phyloP scores from a whole-genome alignment of 2,113 vertebrate species.

The Stercorarius parasiticus region DNA sequence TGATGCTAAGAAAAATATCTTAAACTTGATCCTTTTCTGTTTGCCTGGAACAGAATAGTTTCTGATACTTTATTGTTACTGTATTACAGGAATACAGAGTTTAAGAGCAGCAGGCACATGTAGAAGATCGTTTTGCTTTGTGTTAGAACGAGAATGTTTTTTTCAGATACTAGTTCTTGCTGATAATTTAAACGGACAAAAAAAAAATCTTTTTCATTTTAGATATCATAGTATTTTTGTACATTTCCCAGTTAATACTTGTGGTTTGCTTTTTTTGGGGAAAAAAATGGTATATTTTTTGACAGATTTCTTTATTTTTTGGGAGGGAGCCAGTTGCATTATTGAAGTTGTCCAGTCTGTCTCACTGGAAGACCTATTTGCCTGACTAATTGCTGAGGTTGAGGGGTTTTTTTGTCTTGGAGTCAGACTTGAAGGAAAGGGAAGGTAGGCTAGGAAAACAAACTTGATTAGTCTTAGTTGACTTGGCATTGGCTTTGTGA shows the following conservation, averaged over 20 bases:
- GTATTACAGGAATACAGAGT: background rate
- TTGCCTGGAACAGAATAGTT: background rate
- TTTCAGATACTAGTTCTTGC: background rate
- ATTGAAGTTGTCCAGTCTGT: background rate
- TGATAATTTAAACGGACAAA: background rate
- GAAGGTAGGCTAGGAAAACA: background rate
- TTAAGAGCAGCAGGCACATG: background rate
- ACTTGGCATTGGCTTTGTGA: background rate
- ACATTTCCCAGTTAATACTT: background rate
- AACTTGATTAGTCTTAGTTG: background rate
- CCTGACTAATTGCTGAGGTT: background rate
- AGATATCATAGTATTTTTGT: background rate
- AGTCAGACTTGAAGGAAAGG: background rate
- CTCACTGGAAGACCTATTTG: background rate
- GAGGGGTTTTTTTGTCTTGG: background rate
- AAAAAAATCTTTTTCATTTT: background rate
- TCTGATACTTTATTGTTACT: background rate
- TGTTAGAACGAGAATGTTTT: background rate
- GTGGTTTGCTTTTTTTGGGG: fast-evolving
- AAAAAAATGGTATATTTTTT: fast-evolving
- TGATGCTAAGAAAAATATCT: background rate
- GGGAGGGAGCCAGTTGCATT: background rate
- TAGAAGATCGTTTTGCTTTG: background rate
- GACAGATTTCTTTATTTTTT: background rate
- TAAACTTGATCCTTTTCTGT: background rate